phyloP scores from a whole-genome alignment of 2,113 vertebrate species.

The Hydrolagus affinis region DNA sequence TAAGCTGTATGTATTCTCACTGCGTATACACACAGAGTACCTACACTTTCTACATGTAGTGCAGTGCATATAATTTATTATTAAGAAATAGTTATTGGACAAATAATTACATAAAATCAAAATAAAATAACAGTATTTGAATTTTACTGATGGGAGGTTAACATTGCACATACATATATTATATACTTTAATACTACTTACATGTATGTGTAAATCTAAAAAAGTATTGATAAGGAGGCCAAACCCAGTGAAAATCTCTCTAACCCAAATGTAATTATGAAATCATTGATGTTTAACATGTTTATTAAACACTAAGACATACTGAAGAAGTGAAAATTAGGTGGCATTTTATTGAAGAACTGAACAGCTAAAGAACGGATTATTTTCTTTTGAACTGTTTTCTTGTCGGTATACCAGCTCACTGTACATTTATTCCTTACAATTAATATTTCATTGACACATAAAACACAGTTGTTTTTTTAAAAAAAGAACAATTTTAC shows the following conservation, averaged over 20 bases:
- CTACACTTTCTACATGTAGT: not conserved
- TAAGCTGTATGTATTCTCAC: no score
- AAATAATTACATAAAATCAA: not conserved
- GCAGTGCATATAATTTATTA: not conserved
- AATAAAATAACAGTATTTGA: not conserved
- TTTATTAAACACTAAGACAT: conserved; percentile 15
- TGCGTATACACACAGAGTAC: not conserved
- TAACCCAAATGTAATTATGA: not conserved
- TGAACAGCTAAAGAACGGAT: conserved; percentile 19
- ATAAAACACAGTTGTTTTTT: conserved; percentile 10
- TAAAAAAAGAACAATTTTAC: conserved; percentile 27
- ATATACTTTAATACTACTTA: no score
- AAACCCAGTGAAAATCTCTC: not conserved
- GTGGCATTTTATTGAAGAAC: conserved; percentile 20
- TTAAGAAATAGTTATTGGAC: not conserved
- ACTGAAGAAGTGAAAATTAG: not conserved
- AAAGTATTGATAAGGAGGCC: no score
- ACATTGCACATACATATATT: no score
- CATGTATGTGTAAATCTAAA: no score
- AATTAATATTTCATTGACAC: conserved; percentile 11
- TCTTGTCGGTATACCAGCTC: not conserved
- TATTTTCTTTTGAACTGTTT: conserved; percentile 6
- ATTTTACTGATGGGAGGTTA: not conserved
- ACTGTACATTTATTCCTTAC: not conserved
- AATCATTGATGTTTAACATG: not conserved